Evolutionary conservation across 2,888 invertebrate species (phyloP).

Genomic region (Andrena fulva): DNA sequence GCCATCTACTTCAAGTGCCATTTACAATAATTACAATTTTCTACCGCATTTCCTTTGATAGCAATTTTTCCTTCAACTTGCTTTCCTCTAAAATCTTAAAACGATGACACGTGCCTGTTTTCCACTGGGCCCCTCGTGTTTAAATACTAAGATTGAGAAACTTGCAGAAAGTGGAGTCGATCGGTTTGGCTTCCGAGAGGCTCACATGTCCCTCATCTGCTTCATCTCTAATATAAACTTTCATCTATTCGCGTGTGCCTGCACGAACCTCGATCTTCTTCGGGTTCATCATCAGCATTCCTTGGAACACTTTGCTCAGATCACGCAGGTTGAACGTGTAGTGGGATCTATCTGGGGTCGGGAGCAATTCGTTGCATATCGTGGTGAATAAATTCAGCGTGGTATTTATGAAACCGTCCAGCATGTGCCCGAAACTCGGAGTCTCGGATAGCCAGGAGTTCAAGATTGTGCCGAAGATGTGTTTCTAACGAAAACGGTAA

Average conservation of each 20-base stretch:
- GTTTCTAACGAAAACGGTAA: conserved; percentile 79
- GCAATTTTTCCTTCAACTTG: no score
- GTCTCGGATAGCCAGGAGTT: conserved; percentile 88
- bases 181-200: no score
- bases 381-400: conserved; percentile 89
- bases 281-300: conserved; percentile 90
- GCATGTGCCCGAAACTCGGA: conserved; percentile 66
- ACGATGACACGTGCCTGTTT: no score
- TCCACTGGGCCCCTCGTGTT: no score
- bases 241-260: conserved; percentile 3
- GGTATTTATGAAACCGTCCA: conserved; percentile 87
- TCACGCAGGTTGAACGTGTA: conserved; percentile 96
- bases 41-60: no score
- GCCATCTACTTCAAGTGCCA: no score
- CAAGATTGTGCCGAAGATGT: conserved; percentile 90
- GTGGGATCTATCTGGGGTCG: conserved; percentile 95
- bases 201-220: no score
- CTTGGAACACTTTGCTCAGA: conserved; percentile 93
- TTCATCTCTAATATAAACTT: no score
- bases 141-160: no score
- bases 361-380: conserved; percentile 90
- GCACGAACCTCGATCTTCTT: conserved; percentile 86
- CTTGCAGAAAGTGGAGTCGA: no score
- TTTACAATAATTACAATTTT: no score
- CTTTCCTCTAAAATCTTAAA: no score